phyloP scores from a whole-genome alignment of 2,888 invertebrate species.

The Teleiodes luculella region DNA sequence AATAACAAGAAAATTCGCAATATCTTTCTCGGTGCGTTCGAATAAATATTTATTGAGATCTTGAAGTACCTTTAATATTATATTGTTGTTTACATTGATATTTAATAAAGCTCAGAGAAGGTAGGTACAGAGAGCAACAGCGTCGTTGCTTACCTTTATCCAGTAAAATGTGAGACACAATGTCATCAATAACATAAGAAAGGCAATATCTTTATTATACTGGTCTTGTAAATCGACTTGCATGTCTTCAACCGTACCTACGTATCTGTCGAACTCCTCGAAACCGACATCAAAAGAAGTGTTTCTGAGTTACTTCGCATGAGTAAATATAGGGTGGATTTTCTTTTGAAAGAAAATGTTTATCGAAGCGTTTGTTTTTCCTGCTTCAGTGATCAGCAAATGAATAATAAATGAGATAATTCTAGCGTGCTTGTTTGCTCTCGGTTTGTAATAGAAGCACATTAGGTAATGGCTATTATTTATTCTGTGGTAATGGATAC shows the following conservation, averaged over 20 bases:
- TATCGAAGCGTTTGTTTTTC: background rate
- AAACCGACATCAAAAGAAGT: background rate
- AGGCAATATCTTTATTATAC: no score
- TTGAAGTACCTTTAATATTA: background rate
- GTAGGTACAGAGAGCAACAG: no score
- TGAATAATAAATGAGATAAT: constrained; percentile 7
- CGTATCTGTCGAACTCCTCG: background rate
- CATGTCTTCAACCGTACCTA: no score
- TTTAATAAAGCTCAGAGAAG: background rate
- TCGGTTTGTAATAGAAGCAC: background rate
- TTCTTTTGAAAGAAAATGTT: background rate
- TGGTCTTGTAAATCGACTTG: no score
- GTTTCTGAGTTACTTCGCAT: background rate
- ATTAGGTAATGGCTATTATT: no score
- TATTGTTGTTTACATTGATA: constrained; percentile 6
- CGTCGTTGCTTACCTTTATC: no score
- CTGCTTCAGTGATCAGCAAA: background rate
- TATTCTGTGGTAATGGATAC: no score
- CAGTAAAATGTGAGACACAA: no score
- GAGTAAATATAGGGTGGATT: background rate
- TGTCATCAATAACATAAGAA: no score
- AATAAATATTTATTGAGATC: background rate
- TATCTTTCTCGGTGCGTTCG: background rate
- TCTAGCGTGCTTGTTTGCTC: background rate
- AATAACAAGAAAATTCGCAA: background rate